These are phyloP conservation scores for Aphodius sticticus DNA, from an alignment of 2,888 invertebrate species.

Conservation along the genomic window DNA sequence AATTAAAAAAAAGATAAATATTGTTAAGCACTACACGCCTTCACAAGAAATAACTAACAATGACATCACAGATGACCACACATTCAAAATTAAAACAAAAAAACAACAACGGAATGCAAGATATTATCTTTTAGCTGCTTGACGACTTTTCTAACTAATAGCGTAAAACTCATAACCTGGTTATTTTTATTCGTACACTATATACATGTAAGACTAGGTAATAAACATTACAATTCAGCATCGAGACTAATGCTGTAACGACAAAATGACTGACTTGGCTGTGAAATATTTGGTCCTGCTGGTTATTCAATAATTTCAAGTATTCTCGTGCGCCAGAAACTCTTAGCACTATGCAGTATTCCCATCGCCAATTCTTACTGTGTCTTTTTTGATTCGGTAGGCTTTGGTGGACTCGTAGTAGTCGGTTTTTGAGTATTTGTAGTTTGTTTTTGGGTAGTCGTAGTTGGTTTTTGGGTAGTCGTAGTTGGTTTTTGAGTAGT, in stretches of 20 bases:
- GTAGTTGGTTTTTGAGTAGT: constrained; percentile 40
- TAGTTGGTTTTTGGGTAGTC: constrained; percentile 19
- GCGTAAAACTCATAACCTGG: background rate
- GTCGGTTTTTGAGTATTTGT: constrained; percentile 39
- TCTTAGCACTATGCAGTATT: background rate
- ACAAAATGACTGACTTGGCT: background rate
- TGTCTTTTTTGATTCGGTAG: constrained; percentile 26
- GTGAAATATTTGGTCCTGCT: constrained; percentile 24
- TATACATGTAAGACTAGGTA: constrained; percentile 1
- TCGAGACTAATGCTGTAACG: background rate
- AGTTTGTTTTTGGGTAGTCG: constrained; percentile 36
- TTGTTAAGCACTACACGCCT: too few species aligned
- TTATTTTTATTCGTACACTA: background rate
- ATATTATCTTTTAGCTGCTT: constrained; percentile 9
- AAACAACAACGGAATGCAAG: background rate
- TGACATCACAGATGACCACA: constrained; percentile 29
- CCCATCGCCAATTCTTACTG: background rate
- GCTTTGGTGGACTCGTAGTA: constrained; percentile 24
- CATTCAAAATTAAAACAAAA: background rate
- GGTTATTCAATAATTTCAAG: constrained; percentile 18
- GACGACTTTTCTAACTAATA: background rate
- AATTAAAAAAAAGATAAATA: background rate
- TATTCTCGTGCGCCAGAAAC: background rate
- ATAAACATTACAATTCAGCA: too few species aligned
- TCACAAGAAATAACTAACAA: constrained; percentile 18